Evolutionary conservation across 2,797 vertebrate species (phyloP), one percentile per base, ranked within the genome.

Genomic region (Macropodus opercularis): DNA sequence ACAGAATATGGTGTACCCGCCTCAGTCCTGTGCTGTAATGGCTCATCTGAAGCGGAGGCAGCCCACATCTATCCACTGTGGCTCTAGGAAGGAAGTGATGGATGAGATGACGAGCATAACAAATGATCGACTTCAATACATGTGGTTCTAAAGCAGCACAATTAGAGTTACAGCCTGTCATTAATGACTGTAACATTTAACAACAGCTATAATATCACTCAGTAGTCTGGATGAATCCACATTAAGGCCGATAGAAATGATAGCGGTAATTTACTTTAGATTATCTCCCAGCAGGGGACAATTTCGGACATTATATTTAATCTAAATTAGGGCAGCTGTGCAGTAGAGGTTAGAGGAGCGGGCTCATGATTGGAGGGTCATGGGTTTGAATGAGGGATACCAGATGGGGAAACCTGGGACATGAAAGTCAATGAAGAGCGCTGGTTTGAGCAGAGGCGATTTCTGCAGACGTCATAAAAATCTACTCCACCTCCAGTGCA

Each of bases 131-230:
- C 53, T 54, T 77, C 46, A 31, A 81, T 77, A 69, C 70, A 54
- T 19, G 19, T 6, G 0, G 35, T 58, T 76, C 47, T 51, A 66
- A 70, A 73, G 66, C 60, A 26, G 73, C 69, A 65, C 57, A 42
- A 39, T 38, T 57, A 77, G 53, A 80, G 77, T 75, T 80, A 83
- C 27, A 8, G 68, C 52, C 35, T 18, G 23, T 49, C 72, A 70
- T 86, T 85, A 89, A 77, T 74, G 80, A 76, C 72, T 53, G 73
- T 77, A 80, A 81, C 49, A 38, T 86, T 87, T 86, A 75, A 87
- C 80, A 84, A 72, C 75, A 83, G 79, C 74, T 41, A 74, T 85
- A 81, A 84, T 79, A 82, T 71, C 63, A 46, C 42, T 65, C 63
- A 49, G 42, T 24, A 56, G 57, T 40, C 49, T 56, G 47, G 58